Evolutionary conservation across 2,797 vertebrate species (phyloP), one percentile per base, ranked within the genome.

Genomic region (Propithecus deckenii): DNA sequence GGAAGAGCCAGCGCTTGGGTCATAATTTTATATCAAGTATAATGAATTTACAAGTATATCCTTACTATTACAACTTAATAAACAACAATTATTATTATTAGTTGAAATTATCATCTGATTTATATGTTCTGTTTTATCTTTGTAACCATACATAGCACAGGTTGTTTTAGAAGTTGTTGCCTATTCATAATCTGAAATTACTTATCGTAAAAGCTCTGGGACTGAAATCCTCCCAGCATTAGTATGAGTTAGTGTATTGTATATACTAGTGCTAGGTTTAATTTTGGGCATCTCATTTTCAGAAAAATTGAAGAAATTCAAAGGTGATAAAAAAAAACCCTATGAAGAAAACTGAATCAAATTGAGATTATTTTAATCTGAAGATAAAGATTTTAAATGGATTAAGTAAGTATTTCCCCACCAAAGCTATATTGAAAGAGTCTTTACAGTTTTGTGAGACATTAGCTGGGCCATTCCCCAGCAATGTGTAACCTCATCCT

Each of bases 341-440:
- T 91, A 18, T 63, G 18, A 81, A 79, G 32, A 83, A 88, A 92
- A 75, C 81, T 32, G 22, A 90, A 52, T 79, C 50, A 48, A 78
- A 78, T 25, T 86, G 65, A 92, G 11, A 95, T 96, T 91, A 38
- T 93, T 93, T 94, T 93, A 63, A 90, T 88, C 32, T 76, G 35
- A 32, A 84, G 38, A 79, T 76, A 75, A 94, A 72, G 14, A 86
- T 48, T 88, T 85, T 18, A 85, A 94, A 57, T 43, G 25, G 43
- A 61, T 75, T 75, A 89, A 67, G 8, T 87, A 59, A 69, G 61
- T 72, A 93, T 91, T 46, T 88, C 18, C 14, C 46, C 5, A 61
- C 18, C 28, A 67, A 61, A 95, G 79, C 1, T 46, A 9, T 61
- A 78, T 69, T 43, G 69, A 20, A 91, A 72, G 50, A 43, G 6